Evolutionary conservation across 2,888 invertebrate species (phyloP).

Genomic region (Melipona beecheii): DNA sequence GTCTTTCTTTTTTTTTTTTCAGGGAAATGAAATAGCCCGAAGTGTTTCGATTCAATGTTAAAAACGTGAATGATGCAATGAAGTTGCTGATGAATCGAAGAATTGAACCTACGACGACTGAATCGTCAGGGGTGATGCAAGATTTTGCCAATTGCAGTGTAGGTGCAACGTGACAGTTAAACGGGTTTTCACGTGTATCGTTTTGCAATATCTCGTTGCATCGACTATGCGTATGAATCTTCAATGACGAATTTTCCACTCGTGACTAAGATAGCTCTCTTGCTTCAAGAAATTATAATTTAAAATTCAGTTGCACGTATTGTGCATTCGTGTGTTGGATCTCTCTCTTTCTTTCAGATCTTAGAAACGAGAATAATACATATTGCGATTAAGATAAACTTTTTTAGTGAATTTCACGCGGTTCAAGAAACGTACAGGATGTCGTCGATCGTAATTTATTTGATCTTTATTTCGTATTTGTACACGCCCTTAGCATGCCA

Average conservation of each 20-base stretch:
- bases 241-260: background rate
- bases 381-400: background rate
- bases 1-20: too few relatives aligned
- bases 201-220: background rate
- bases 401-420: background rate
- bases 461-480: slow-evolving; percentile 79
- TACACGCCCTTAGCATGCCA: slow-evolving; percentile 81
- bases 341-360: too few relatives aligned
- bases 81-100: background rate
- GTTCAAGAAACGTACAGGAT: slow-evolving; percentile 13
- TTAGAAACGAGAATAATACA: background rate
- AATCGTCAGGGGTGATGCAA: slow-evolving; percentile 7
- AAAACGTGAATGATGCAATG: background rate
- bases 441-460: slow-evolving; percentile 67
- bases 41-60: background rate
- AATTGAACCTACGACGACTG: background rate
- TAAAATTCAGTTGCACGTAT: slow-evolving; percentile 15
- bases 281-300: background rate
- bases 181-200: slow-evolving; percentile 14
- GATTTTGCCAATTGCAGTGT: background rate
- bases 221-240: background rate
- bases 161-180: slow-evolving; percentile 2
- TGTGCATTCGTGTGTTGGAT: background rate
- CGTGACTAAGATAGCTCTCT: background rate
- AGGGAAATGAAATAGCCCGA: background rate